Base-by-base conservation (phyloP, 2,888 invertebrate genomes). In the Alloplasta piceator region DNA sequence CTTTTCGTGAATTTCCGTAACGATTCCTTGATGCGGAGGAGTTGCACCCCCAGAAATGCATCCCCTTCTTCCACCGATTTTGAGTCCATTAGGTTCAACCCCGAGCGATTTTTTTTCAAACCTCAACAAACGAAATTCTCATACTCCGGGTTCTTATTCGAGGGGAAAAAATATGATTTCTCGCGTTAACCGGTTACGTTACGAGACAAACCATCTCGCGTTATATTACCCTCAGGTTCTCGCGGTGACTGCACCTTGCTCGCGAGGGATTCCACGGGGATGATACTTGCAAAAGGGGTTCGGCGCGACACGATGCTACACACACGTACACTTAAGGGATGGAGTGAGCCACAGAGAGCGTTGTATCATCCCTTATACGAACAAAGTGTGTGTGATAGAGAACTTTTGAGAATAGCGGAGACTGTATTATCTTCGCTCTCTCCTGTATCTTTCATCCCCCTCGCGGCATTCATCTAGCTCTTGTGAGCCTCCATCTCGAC, bases 161-260 rank as follows among this genome's bases (percentile, higher is more conserved):
- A 26, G 26, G 26, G 26, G 26, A 26, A 26, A 26, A 26, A 26
- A 26, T 26, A 26, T 26, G 26, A 26, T 26, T 26, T 26, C 26
- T 26, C 26, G 26, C 26, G 26, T 26, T 26, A 26, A 26, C 26
- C 16, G 50, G 50, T 60, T 26, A 38, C 70, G 38, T 48, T 26
- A 26, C 39, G 16, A 10, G 38, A 60, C 39, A 50, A 10, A 39
- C 26, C 1, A 41, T 67, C 76, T 56, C 82, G 80, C 76, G 75
- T 85, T 87, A 83, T 87, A 85, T 85, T 87, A 85, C 83, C 71
- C 82, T 86, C 83, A 86, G 86, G 87, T 85, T 85, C 87, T 87
- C 88, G 86, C 88, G 87, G 85, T 87, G 87, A 88, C 87, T 88
- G 88, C 87, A 87, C 86, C 83, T 12, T 5, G 52, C 12, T 6